Conservation (phyloP, 2,113 vertebrate species). For the Trichomycterus rosablanca region DNA sequence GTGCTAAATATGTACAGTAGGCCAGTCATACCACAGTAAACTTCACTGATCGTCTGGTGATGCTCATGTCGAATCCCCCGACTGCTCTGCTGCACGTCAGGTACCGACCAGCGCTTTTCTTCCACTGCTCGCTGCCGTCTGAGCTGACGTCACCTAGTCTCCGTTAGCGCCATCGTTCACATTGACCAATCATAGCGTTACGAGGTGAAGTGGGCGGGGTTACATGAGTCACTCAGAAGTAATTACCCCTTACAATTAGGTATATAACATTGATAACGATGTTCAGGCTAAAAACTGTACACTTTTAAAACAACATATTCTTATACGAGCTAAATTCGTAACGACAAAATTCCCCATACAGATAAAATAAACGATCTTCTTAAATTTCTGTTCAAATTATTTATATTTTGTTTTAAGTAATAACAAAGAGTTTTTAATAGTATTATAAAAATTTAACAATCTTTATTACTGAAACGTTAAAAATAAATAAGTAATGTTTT, state of each 20-base stretch:
- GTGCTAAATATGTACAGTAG: slow-evolving; percentile 11
- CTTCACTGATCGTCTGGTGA: slow-evolving; percentile 13
- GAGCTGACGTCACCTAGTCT: slow-evolving; percentile 33
- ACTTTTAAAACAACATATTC: too few species aligned
- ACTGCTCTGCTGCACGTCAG: slow-evolving; percentile 16
- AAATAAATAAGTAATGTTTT: too few species aligned
- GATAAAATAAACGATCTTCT: too few species aligned
- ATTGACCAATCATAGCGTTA: slow-evolving; percentile 32
- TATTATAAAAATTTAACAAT: too few species aligned
- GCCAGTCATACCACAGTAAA: slow-evolving; percentile 20
- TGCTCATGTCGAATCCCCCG: background rate
- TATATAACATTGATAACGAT: too few species aligned
- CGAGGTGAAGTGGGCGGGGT: slow-evolving; percentile 2
- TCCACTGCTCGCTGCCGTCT: slow-evolving; percentile 20
- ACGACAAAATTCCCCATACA: too few species aligned
- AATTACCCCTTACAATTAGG: slow-evolving; percentile 11
- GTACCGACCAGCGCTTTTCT: slow-evolving; percentile 30
- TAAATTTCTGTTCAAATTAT: too few species aligned
- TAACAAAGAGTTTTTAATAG: too few species aligned
- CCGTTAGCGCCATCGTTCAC: background rate
- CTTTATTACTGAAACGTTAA: too few species aligned
- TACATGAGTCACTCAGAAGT: slow-evolving; percentile 2
- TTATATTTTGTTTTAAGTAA: too few species aligned
- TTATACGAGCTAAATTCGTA: too few species aligned
- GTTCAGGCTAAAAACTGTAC: too few species aligned